These are phyloP conservation scores for Rhagium mordax DNA, from an alignment of 2,888 invertebrate species.

Conservation along the genomic window DNA sequence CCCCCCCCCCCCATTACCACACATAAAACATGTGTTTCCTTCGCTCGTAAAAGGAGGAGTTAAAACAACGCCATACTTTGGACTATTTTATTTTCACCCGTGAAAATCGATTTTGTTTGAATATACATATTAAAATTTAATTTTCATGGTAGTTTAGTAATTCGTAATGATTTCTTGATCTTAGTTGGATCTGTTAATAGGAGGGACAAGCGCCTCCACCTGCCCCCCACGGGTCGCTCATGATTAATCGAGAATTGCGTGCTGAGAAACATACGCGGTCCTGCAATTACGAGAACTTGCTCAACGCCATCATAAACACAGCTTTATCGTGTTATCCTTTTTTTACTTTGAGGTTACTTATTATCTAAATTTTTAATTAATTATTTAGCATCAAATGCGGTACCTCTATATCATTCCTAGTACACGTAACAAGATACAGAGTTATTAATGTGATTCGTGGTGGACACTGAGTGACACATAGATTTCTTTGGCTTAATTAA, in stretches of 20 bases:
- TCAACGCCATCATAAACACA: conserved; percentile 35
- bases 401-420: conserved; percentile 12
- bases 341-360: conserved; percentile 29
- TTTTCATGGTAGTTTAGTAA: conserved; percentile 23
- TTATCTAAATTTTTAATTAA: conserved; percentile 35
- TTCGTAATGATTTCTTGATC: conserved; percentile 21
- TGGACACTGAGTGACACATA: background rate
- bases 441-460: conserved; percentile 1
- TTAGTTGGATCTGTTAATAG: conserved; percentile 11
- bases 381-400: conserved; percentile 26
- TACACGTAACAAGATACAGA: conserved; percentile 4
- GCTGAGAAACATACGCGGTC: conserved; percentile 54
- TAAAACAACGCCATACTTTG: background rate
- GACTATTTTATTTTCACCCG: conserved; percentile 3
- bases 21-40: background rate
- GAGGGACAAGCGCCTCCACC: conserved; percentile 31
- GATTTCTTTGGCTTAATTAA: background rate
- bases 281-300: conserved; percentile 34
- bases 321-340: conserved; percentile 33
- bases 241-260: conserved; percentile 58
- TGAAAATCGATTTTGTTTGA: conserved; percentile 8
- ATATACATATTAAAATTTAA: background rate
- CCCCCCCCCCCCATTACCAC: background rate
- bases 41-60: background rate
- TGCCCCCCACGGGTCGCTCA: conserved; percentile 41